These are phyloP conservation scores for Deroplatys truncata DNA, from an alignment of 2,888 invertebrate genomes.

Conservation along the genomic window DNA sequence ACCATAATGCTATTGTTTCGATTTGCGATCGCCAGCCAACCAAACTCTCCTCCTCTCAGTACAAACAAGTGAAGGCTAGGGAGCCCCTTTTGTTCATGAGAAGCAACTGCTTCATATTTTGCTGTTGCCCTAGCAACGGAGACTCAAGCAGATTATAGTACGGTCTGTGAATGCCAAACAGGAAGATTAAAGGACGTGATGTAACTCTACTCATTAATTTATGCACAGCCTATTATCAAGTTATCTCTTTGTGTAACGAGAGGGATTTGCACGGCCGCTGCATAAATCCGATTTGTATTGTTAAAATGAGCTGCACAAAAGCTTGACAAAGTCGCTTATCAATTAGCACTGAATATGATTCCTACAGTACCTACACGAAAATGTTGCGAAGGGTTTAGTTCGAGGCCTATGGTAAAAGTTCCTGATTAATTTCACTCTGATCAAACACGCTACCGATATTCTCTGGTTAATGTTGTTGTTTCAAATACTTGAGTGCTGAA, in stretches of 20 bases:
- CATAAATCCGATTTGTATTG: background rate
- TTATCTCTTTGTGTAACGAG: background rate
- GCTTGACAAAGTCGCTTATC: background rate
- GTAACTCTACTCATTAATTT: background rate
- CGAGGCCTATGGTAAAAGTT: too few species aligned
- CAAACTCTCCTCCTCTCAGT: background rate
- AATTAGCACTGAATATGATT: background rate
- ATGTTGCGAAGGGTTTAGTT: too few species aligned
- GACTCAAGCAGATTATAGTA: background rate
- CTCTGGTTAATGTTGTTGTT: too few species aligned
- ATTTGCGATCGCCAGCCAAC: background rate
- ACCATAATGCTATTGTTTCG: background rate
- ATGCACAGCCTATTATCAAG: background rate
- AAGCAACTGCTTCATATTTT: background rate
- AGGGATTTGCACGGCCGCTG: background rate
- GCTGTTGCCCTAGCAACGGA: background rate
- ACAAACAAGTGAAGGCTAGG: background rate
- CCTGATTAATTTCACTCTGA: too few species aligned
- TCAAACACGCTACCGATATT: too few species aligned
- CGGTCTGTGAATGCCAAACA: background rate
- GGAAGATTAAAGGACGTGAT: background rate
- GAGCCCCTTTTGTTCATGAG: background rate
- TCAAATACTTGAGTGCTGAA: too few species aligned
- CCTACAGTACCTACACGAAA: too few species aligned
- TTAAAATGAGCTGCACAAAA: background rate